These are phyloP conservation scores for Anticlea derivata DNA, from an alignment of 2,888 invertebrate species.

Conservation along the genomic window DNA sequence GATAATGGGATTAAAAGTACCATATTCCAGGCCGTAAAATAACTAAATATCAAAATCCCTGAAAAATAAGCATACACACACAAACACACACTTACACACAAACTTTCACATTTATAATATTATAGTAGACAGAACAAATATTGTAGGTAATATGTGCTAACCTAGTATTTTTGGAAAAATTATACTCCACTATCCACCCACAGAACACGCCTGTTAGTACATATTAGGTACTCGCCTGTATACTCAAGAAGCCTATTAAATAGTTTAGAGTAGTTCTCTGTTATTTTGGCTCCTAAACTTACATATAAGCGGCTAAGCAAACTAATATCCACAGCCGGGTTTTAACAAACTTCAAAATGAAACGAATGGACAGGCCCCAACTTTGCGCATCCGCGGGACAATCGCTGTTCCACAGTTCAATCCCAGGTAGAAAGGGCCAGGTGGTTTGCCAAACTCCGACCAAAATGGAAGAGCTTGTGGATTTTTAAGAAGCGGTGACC, in stretches of 20 bases:
- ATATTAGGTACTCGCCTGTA: no score
- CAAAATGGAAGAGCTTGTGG: no score
- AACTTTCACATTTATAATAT: no score
- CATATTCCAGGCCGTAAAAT: no score
- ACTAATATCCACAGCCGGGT: conserved; percentile 12
- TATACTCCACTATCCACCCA: neutral
- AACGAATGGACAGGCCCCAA: conserved; percentile 11
- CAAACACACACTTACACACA: no score
- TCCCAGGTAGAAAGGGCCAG: conserved; percentile 5
- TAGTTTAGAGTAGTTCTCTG: conserved; percentile 6
- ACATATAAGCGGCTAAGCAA: conserved; percentile 8
- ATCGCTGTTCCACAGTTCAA: conserved; percentile 12
- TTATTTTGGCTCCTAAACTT: conserved; percentile 13
- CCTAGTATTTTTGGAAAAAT: no score
- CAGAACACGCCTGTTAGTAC: neutral
- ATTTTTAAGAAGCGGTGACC: no score
- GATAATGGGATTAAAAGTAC: no score
- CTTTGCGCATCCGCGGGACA: conserved; percentile 17
- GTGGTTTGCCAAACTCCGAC: neutral
- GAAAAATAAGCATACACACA: no score
- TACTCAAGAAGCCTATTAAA: conserved; percentile 13
- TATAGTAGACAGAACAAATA: no score
- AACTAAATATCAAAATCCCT: no score
- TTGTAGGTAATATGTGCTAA: no score
- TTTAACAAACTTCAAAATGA: conserved; percentile 18